Evolutionary conservation across 2,888 invertebrate species (phyloP).

Genomic region (Eupithecia dodoneata): DNA sequence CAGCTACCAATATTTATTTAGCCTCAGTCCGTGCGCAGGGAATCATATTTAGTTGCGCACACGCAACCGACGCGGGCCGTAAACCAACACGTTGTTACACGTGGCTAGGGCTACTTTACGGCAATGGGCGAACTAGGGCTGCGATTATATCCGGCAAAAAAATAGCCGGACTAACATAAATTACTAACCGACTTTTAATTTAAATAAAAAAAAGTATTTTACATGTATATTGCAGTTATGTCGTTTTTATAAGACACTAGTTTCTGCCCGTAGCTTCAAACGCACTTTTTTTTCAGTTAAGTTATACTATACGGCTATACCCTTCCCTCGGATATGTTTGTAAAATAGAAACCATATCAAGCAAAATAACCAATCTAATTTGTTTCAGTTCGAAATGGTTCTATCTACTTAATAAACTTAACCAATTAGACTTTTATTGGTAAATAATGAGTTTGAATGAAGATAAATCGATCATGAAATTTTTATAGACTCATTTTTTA

Average conservation of each 20-base stretch:
- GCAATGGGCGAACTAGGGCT: constrained; percentile 1
- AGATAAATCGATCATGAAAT: not conserved
- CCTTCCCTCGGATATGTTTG: not conserved
- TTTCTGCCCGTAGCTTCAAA: not conserved
- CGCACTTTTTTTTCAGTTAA: too few relatives aligned
- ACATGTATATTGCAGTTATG: too few relatives aligned
- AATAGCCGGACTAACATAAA: constrained; percentile 4
- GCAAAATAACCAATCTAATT: not conserved
- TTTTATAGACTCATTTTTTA: not conserved
- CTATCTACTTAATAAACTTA: not conserved
- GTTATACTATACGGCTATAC: too few relatives aligned
- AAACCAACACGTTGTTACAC: constrained; percentile 51
- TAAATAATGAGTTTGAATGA: not conserved
- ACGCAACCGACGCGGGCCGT: constrained; percentile 49
- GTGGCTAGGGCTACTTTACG: constrained; percentile 30
- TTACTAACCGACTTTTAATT: too few relatives aligned
- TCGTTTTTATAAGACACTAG: too few relatives aligned
- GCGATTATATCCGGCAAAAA: not conserved
- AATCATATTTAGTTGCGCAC: constrained; percentile 40
- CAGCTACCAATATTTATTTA: constrained; percentile 7
- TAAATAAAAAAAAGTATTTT: too few relatives aligned
- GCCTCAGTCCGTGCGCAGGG: constrained; percentile 1
- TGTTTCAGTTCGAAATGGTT: not conserved
- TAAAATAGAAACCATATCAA: not conserved
- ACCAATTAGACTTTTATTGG: constrained; percentile 1